Conservation (phyloP, 2,888 invertebrate genomes). For the Agrochola lota region DNA sequence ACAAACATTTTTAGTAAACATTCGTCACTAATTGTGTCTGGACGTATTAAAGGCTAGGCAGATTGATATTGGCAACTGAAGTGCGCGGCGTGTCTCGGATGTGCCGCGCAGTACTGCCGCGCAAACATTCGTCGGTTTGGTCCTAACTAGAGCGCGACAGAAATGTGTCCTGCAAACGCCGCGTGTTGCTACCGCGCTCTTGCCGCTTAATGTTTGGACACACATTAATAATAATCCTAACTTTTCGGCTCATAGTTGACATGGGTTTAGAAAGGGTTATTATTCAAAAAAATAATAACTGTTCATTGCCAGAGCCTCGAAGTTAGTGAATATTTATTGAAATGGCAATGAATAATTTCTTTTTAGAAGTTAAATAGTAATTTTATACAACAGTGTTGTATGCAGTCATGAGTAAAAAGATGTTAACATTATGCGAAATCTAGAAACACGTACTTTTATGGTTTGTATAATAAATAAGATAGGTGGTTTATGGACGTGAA, state of each 20-base stretch:
- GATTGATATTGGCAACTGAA: no score
- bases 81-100: no score
- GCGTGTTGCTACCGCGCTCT: no score
- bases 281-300: background rate
- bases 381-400: slow-evolving; percentile 31
- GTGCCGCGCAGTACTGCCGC: no score
- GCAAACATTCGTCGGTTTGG: background rate
- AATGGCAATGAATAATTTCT: slow-evolving; percentile 23
- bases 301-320: slow-evolving; percentile 3
- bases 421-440: background rate
- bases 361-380: slow-evolving; percentile 3
- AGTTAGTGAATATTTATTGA: slow-evolving; percentile 1
- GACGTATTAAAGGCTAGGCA: no score
- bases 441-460: background rate
- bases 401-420: slow-evolving; percentile 2
- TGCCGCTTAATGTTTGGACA: no score
- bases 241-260: slow-evolving; percentile 15
- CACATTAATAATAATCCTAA: background rate
- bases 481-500: background rate
- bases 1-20: no score
- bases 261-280: background rate
- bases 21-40: no score
- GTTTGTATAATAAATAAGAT: background rate
- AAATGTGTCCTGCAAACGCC: no score
- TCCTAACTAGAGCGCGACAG: no score